Conservation (phyloP, 2,888 invertebrate species). For the Eledona agricola region DNA sequence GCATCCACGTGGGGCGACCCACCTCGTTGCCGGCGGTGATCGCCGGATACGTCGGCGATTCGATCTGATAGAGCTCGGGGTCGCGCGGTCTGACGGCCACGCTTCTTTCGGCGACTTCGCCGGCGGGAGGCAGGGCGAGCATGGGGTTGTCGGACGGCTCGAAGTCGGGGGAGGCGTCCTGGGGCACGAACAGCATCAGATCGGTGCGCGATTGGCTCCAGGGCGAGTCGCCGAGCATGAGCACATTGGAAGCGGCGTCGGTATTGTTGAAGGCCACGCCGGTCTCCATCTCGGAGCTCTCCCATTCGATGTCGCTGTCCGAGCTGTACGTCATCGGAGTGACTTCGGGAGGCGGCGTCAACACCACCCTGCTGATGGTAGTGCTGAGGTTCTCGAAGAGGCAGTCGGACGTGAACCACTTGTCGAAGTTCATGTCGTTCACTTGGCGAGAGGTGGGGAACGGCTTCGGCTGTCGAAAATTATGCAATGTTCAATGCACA, state of each 20-base stretch:
- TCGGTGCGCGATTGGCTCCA: constrained; percentile 39
- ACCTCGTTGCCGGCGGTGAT: constrained; percentile 58
- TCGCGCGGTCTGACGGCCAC: neutral
- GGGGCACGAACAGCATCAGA: constrained; percentile 42
- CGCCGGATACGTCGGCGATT: constrained; percentile 46
- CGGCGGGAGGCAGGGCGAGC: constrained; percentile 44
- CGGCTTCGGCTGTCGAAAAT: neutral
- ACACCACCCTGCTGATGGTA: constrained; percentile 70
- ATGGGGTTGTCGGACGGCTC: constrained; percentile 38
- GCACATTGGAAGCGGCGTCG: constrained; percentile 45
- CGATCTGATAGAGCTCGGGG: constrained; percentile 8
- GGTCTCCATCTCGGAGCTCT: constrained; percentile 71
- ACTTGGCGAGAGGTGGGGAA: constrained; percentile 40
- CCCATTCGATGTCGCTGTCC: constrained; percentile 81
- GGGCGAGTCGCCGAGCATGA: constrained; percentile 42
- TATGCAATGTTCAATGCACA: no score
- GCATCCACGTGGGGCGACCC: constrained; percentile 45
- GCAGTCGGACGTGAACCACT: constrained; percentile 78
- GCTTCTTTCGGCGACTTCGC: no score
- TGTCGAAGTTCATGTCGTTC: constrained; percentile 67
- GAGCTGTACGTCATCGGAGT: constrained; percentile 70
- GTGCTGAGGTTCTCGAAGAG: constrained; percentile 80
- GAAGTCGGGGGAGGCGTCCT: constrained; percentile 23
- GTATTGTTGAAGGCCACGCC: constrained; percentile 62
- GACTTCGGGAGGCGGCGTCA: constrained; percentile 68